phyloP scores from a whole-genome alignment of 2,888 invertebrate species.

The Ormyrus thymus region DNA sequence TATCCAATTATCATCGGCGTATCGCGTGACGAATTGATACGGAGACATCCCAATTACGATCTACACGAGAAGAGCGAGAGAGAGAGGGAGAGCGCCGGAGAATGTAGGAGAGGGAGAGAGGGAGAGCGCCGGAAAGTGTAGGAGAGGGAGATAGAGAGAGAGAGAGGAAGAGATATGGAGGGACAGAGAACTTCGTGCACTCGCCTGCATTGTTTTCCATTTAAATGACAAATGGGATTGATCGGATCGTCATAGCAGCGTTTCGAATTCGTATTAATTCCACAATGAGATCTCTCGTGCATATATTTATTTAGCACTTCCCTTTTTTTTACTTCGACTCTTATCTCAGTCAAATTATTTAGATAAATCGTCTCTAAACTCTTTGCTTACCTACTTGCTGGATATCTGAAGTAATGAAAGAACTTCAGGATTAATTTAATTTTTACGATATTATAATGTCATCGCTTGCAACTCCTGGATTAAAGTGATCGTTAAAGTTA shows the following conservation, averaged over 20 bases:
- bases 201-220: slow-evolving; percentile 49
- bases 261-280: not conserved
- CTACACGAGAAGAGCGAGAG: slow-evolving; percentile 17
- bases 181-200: not conserved
- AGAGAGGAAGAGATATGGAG: not conserved
- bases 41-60: slow-evolving; percentile 55
- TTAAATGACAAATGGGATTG: slow-evolving; percentile 53
- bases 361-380: no score
- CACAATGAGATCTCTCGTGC: no score
- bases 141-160: not conserved
- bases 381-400: no score
- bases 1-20: slow-evolving; percentile 53
- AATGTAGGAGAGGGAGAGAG: not conserved
- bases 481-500: no score
- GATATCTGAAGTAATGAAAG: no score
- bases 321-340: no score
- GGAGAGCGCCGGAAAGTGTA: no score
- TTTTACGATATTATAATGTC: no score
- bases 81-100: not conserved
- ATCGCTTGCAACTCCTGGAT: no score
- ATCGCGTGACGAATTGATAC: slow-evolving; percentile 49
- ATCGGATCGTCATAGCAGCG: slow-evolving; percentile 20
- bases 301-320: no score
- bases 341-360: no score
- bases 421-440: no score